Base-by-base conservation (phyloP, 2,888 invertebrate species). In the Salticus scenicus region DNA sequence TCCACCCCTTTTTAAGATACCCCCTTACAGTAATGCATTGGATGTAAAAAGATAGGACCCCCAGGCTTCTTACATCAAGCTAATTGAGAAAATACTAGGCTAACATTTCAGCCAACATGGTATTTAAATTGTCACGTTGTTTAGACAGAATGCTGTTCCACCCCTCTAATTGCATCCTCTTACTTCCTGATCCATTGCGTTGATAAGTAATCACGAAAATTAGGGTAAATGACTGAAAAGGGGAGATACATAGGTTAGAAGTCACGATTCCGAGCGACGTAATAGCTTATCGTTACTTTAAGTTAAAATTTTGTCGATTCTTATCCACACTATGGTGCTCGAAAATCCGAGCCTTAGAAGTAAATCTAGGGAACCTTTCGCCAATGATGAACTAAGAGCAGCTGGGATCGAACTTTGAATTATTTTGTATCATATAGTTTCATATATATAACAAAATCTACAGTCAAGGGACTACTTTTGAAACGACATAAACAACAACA, bases 51-150 rank as follows among this genome's bases (percentile, higher is more conserved):
- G 70, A 82, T 71, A 69, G 81, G 75, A 82, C 76, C 70, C 74
- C 76, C 71, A 76, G 82, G 51, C 75, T 83, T 72, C 76, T 66
- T 47, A 64, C 72, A 76, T 83, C 83, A 57, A 77, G 83, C 73
- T 83, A 83, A 83, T 83, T 83, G 83, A 83, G 83, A 83, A 83
- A 83, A 83, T 83, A 72, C 76, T 77, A 71, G 83, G 64, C 83
- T 83, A 83, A 83, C 73, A 83, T 83, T 83, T 77, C 72, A 77
- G 69, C 83, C 77, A 77, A 73, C 77, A 76, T 77, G 83, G 83
- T 77, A 83, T 83, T 83, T 83, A 83, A 83, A 83, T 83, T 83
- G 83, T 83, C 83, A 83, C 83, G 83, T 83, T 83, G 83, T 83
- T 83, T 77, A 83, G 77, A 77, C 83, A 83, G 77, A 83, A 83